Base-by-base conservation (phyloP, 2,888 invertebrate species). In the Cheilosia pagana region DNA sequence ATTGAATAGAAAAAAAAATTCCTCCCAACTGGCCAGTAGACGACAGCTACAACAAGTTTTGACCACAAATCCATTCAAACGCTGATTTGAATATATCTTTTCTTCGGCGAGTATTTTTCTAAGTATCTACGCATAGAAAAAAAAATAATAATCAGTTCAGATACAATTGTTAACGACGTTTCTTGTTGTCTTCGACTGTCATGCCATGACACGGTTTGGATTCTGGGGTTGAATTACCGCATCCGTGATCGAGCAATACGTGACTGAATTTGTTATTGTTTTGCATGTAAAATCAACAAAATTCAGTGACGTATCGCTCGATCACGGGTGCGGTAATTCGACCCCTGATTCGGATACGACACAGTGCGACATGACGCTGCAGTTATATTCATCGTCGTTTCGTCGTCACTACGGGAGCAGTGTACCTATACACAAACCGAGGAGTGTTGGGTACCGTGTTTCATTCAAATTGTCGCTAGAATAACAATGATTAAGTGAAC, bases 151-250 rank as follows among this genome's bases (percentile, higher is more conserved):
- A 5, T 31, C 50, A 10, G 41, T 50, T n/a, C 70, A 55, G 35
- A 57, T 70, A 65, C 75, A 77, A 70, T 77, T 68, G 77, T 62
- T 77, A 62, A 68, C 77, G 68, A 77, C 43, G 60, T 77, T 65
- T 60, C 60, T 76, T 76, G 67, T 76, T 67, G 65, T 74, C 55
- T 39, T 31, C 41, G 50, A 50, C 62, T 62, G 45, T 31, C 31
- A 62, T n/a, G 16, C 25, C 41, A 16, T 55, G 16, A 35, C 28
- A 35, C 31, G 23, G 23, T 53, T 16, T 12, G 31, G 19, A 41
- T 72, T 45, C 45, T n/a, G n/a, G n/a, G n/a, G n/a, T n/a, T n/a
- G n/a, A n/a, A n/a, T n/a, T n/a, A n/a, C n/a, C n/a, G n/a, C n/a
- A n/a, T n/a, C n/a, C n/a, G n/a, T n/a, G n/a, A n/a, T n/a, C n/a